phyloP scores from a whole-genome alignment of 2,113 vertebrate species.

The Tyrannus savana region DNA sequence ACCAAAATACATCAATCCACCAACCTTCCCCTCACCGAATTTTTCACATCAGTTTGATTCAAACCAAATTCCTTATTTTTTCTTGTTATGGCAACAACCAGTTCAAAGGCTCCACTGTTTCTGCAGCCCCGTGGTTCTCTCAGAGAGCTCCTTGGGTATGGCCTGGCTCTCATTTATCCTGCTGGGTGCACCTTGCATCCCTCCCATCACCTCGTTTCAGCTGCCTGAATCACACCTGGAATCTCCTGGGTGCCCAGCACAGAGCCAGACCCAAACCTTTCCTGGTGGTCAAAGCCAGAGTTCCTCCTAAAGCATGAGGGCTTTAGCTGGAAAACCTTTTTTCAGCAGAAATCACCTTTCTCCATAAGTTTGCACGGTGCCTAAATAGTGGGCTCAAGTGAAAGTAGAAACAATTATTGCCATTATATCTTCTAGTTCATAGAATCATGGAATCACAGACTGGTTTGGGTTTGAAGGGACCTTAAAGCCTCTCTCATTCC shows the following conservation, averaged over 20 bases:
- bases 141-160: neutral
- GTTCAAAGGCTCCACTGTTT: neutral
- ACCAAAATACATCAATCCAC: neutral
- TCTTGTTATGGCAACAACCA: neutral
- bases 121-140: neutral
- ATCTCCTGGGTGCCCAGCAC: neutral
- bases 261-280: neutral
- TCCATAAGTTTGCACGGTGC: neutral
- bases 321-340: neutral
- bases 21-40: neutral
- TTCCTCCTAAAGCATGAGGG: neutral
- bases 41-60: neutral
- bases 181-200: neutral
- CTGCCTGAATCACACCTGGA: neutral
- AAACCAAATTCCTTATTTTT: neutral
- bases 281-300: neutral
- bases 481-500: neutral
- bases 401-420: neutral
- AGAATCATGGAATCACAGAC: neutral
- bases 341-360: neutral
- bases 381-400: neutral
- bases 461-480: neutral
- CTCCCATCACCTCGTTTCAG: accelerated
- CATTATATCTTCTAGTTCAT: neutral
- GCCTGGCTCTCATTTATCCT: neutral